Evolutionary conservation across 1,140 invertebrate genomes (phyloP).

Genomic region (Drosophila subpulchrella): DNA sequence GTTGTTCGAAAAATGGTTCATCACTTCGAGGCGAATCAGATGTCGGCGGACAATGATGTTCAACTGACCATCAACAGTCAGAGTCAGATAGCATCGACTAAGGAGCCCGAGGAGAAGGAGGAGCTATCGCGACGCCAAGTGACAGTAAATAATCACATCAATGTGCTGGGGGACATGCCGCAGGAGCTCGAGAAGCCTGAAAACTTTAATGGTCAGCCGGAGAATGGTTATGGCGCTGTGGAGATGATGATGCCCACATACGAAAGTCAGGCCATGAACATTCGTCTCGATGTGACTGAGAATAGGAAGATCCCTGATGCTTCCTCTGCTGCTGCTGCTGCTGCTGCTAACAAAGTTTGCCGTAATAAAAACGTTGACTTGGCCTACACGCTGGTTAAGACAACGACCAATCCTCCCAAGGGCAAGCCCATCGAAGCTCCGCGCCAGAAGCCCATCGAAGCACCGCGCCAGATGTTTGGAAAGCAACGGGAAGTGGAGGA

Average conservation of each 20-base stretch:
- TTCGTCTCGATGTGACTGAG: constrained; percentile 57
- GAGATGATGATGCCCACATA: constrained; percentile 40
- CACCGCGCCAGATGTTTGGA: constrained; percentile 65
- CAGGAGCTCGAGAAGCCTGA: constrained; percentile 26
- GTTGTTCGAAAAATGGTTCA: constrained; percentile 79
- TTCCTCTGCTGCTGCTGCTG: background rate
- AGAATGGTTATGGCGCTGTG: constrained; percentile 25
- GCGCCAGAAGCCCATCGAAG: constrained; percentile 38
- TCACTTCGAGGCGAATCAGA: constrained; percentile 69
- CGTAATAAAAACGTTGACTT: constrained; percentile 85
- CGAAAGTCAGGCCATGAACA: constrained; percentile 72
- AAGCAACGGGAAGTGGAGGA: constrained; percentile 18
- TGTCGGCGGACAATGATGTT: constrained; percentile 20
- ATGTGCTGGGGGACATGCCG: constrained; percentile 50
- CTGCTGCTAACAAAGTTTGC: constrained; percentile 69
- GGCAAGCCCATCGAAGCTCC: constrained; percentile 43
- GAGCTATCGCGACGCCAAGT: constrained; percentile 54
- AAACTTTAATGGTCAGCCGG: constrained; percentile 47
- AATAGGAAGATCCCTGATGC: constrained; percentile 16
- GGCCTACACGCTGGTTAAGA: constrained; percentile 79
- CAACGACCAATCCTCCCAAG: constrained; percentile 33
- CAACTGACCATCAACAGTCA: constrained; percentile 75
- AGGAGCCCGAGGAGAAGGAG: background rate
- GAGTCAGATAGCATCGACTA: constrained; percentile 18
- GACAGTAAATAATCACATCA: constrained; percentile 84